Percentiles rank a stretch among this genome's conserved stretches.
phyloP scores from a whole-genome alignment of 1,140 invertebrate species.

The Adoxophyes honmai region DNA sequence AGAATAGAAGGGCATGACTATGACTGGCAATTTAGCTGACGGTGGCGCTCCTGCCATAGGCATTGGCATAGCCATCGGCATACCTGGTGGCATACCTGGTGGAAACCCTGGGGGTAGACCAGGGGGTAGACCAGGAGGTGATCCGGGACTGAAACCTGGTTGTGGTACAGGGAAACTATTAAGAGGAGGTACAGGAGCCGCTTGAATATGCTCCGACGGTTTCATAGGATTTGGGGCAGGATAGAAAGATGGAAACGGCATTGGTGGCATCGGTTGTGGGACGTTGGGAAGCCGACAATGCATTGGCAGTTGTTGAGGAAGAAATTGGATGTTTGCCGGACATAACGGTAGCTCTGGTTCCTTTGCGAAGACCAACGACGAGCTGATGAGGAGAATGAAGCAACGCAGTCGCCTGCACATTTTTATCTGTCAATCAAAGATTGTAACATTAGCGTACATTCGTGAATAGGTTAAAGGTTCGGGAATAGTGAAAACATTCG shows the following conservation, averaged over 20 bases:
- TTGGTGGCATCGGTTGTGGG: background rate
- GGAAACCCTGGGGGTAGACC: conserved; percentile 19
- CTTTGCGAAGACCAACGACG: conserved; percentile 28
- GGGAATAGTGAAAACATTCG: too few relatives aligned
- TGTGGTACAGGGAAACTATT: conserved; percentile 18
- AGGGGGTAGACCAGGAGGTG: conserved; percentile 24
- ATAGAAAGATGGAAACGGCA: conserved; percentile 22
- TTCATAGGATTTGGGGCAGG: conserved; percentile 30
- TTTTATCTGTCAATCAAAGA: conserved; percentile 1
- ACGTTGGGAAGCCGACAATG: conserved; percentile 33
- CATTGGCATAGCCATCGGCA: conserved; percentile 37
- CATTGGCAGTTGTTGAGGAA: conserved; percentile 64
- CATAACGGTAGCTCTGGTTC: conserved; percentile 47
- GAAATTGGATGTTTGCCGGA: conserved; percentile 53
- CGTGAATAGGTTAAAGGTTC: too few relatives aligned
- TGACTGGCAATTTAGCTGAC: conserved; percentile 61
- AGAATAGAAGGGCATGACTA: conserved; percentile 68
- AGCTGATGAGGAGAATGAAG: background rate
- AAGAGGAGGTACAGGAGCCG: too few relatives aligned
- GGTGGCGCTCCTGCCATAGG: conserved; percentile 26
- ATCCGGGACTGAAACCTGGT: conserved; percentile 15
- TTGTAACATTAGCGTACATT: too few relatives aligned
- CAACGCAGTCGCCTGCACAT: background rate
- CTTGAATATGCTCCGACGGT: background rate
- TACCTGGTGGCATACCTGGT: conserved; percentile 26